These are phyloP conservation scores for Notolepis coatsorum DNA, from an alignment of 2,797 vertebrate species.

Conservation along the genomic window DNA sequence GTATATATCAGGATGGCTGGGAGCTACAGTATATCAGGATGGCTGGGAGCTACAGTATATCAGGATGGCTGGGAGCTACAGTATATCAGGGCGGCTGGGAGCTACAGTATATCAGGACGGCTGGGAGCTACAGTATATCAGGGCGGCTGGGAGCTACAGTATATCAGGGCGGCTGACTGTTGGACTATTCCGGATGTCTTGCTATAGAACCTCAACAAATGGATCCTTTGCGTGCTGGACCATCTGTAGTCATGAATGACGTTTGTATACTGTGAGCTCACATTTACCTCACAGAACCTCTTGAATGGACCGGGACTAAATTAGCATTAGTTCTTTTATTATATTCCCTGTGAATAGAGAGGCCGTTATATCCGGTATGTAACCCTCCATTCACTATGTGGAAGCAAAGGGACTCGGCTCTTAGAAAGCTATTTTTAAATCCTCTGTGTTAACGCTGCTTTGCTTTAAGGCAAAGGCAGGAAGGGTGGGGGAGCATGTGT, in stretches of 20 bases:
- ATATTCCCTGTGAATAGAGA: slow-evolving; percentile 26
- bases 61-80: no score
- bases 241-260: slow-evolving; percentile 45
- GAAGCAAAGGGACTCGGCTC: slow-evolving; percentile 51
- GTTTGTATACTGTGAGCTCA: slow-evolving; percentile 26
- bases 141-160: no score
- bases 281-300: slow-evolving; percentile 19
- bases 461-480: slow-evolving; percentile 32
- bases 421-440: slow-evolving; percentile 66
- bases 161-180: no score
- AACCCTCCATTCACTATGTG: slow-evolving; percentile 46
- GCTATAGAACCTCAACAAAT: slow-evolving; percentile 33
- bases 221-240: slow-evolving; percentile 26
- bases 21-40: no score
- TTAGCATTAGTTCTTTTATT: slow-evolving; percentile 25
- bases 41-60: no score
- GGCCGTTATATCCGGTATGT: slow-evolving; percentile 32
- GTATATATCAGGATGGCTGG: no score
- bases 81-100: no score
- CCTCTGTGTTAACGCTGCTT: slow-evolving; percentile 1
- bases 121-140: no score
- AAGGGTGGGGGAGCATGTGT: background rate
- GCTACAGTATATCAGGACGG: no score
- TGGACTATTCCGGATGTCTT: slow-evolving; percentile 25
- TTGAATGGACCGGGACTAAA: slow-evolving; percentile 41